These are phyloP conservation scores for Saturnia pavonia DNA, from an alignment of 2,888 invertebrate genomes.

Conservation along the genomic window DNA sequence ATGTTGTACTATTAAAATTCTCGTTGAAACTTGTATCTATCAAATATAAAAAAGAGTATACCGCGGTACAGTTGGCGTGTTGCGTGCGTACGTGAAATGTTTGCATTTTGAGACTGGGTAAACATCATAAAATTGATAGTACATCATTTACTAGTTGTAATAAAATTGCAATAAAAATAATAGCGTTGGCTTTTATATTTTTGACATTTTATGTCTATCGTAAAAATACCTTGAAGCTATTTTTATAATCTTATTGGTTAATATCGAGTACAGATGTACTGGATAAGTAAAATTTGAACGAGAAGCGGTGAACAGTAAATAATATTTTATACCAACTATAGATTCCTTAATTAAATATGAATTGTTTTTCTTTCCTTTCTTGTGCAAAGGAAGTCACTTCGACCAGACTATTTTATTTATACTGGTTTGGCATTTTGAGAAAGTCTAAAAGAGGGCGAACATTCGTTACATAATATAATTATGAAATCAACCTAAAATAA, in stretches of 20 bases:
- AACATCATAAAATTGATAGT: conserved; percentile 32
- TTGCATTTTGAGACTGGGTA: conserved; percentile 15
- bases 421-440: neutral
- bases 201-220: conserved; percentile 5
- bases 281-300: neutral
- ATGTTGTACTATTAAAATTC: neutral
- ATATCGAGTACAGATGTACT: neutral
- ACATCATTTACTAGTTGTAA: conserved; percentile 21
- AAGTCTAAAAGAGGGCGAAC: neutral
- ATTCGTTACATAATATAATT: neutral
- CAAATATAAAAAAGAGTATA: neutral
- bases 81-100: neutral
- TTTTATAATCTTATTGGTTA: conserved; percentile 11
- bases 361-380: neutral
- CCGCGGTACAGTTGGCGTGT: neutral
- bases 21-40: neutral
- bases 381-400: neutral
- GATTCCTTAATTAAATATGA: neutral
- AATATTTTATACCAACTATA: neutral
- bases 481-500: neutral
- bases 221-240: conserved; percentile 10
- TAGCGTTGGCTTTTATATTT: conserved; percentile 16
- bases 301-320: neutral
- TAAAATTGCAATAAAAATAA: conserved; percentile 23
- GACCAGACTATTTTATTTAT: neutral